Evolutionary conservation across 2,113 vertebrate genomes (phyloP).

Genomic region (Triplophysa siluroides): DNA sequence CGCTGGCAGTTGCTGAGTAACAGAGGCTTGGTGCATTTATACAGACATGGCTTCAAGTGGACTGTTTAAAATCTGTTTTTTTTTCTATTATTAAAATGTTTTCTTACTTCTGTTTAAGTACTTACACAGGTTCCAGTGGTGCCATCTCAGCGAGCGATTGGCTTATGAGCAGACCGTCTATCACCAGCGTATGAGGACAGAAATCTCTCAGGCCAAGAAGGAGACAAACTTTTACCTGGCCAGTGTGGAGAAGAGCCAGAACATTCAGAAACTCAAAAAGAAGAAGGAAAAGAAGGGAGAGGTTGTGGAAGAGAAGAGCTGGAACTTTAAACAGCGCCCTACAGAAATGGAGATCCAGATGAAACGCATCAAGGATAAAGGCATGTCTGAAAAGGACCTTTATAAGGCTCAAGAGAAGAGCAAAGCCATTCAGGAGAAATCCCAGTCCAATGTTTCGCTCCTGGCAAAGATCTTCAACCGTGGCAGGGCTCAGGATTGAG

Average conservation of each 20-base stretch:
- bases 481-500: conserved; percentile 28
- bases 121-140: conserved; percentile 89
- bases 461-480: conserved; percentile 84
- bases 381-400: conserved; percentile 62
- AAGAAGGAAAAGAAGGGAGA: conserved; percentile 60
- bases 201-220: conserved; percentile 86
- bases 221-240: conserved; percentile 88
- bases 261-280: conserved; percentile 68
- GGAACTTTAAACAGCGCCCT: conserved; percentile 82
- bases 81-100: no score
- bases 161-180: conserved; percentile 84
- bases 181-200: conserved; percentile 82
- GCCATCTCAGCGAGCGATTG: conserved; percentile 85
- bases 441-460: conserved; percentile 81
- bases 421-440: conserved; percentile 70
- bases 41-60: no score
- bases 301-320: conserved; percentile 70
- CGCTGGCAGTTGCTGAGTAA: no score
- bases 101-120: conserved; percentile 70
- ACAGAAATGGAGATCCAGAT: conserved; percentile 82
- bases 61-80: no score
- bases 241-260: conserved; percentile 82
- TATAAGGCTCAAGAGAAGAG: conserved; percentile 64
- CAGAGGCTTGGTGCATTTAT: no score
- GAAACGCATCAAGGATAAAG: conserved; percentile 62